phyloP scores from a whole-genome alignment of 2,888 invertebrate species.

The Octonoba sinensis region DNA sequence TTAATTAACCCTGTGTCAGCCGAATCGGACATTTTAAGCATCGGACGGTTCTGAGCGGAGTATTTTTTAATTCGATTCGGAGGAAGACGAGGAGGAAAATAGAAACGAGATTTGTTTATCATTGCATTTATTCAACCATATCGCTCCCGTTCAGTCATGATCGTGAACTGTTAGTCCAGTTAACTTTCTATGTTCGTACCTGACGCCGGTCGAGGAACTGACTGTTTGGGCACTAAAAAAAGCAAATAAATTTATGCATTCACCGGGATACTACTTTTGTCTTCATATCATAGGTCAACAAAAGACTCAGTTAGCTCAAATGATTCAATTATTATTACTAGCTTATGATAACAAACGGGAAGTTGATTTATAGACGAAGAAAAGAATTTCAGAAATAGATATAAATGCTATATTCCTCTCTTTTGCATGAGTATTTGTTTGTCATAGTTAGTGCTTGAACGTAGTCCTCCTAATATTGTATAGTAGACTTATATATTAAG shows the following conservation, averaged over 20 bases:
- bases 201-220: slow-evolving; percentile 52
- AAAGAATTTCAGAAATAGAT: slow-evolving; percentile 39
- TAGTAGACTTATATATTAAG: slow-evolving; percentile 53
- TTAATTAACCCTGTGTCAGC: slow-evolving; percentile 6
- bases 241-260: slow-evolving; percentile 44
- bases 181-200: slow-evolving; percentile 59
- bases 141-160: slow-evolving; percentile 56
- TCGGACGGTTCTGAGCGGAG: slow-evolving; percentile 25
- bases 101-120: slow-evolving; percentile 48
- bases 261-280: slow-evolving; percentile 58
- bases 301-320: slow-evolving; percentile 49
- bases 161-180: slow-evolving; percentile 60
- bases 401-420: slow-evolving; percentile 56
- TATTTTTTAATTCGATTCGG: slow-evolving; percentile 46
- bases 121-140: slow-evolving; percentile 64
- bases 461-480: slow-evolving; percentile 59
- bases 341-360: slow-evolving; percentile 40
- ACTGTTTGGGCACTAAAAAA: slow-evolving; percentile 48
- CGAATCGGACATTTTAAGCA: too few relatives aligned
- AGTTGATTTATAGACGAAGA: slow-evolving; percentile 54
- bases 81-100: slow-evolving; percentile 19
- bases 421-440: slow-evolving; percentile 64
- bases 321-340: slow-evolving; percentile 54
- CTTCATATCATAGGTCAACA: slow-evolving; percentile 63
- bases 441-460: slow-evolving; percentile 56